Percentiles rank a stretch among this genome's conserved stretches.
phyloP scores from a whole-genome alignment of 2,113 vertebrate genomes.

The Erythrolamprus reginae region DNA sequence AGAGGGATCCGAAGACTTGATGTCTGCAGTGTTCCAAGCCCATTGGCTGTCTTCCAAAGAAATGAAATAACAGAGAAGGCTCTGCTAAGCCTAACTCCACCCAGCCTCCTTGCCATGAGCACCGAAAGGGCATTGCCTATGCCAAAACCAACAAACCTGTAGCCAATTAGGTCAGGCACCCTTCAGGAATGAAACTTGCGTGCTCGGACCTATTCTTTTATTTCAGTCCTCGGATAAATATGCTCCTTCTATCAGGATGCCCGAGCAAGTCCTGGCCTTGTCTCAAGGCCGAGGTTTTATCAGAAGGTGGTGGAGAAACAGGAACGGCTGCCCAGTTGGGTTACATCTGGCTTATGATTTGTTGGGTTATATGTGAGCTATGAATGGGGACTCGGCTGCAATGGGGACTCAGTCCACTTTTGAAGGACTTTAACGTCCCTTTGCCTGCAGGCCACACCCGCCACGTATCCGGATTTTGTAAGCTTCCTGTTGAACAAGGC shows the following conservation, averaged over 20 bases:
- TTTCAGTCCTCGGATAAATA: background rate
- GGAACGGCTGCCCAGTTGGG: background rate
- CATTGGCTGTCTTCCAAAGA: background rate
- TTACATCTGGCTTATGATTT: no score
- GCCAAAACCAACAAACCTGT: background rate
- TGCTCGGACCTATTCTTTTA: background rate
- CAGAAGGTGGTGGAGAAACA: background rate
- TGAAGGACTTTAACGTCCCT: constrained; percentile 29
- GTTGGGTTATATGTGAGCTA: background rate
- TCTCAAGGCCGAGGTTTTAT: background rate
- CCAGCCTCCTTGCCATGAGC: background rate
- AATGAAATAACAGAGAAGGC: background rate
- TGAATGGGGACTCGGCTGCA: background rate
- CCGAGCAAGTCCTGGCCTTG: background rate
- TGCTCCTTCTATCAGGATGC: background rate
- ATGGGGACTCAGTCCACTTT: constrained; percentile 73
- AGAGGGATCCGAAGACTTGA: background rate
- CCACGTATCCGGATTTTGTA: background rate
- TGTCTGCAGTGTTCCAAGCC: background rate
- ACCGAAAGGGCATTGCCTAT: background rate
- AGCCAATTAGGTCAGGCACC: background rate
- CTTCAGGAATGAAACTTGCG: background rate
- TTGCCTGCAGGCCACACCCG: background rate
- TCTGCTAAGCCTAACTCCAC: background rate
- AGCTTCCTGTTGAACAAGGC: background rate